Percentiles rank a stretch among this genome's conserved stretches.
Conservation (phyloP, 2,888 invertebrate genomes). For the Marasmarcha lunaedactyla region DNA sequence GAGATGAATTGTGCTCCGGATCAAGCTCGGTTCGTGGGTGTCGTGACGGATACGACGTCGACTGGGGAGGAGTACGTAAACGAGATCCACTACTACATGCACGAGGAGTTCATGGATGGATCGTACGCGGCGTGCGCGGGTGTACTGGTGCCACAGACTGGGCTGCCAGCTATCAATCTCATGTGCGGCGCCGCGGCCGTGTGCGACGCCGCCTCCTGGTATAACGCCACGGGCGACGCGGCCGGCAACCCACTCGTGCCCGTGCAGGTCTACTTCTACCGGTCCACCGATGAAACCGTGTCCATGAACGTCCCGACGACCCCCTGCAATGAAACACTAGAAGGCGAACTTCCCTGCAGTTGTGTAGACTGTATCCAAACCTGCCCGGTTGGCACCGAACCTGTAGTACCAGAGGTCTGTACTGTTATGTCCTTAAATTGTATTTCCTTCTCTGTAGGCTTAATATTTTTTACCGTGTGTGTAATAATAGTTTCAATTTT, state of each 20-base stretch:
- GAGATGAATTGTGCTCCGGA: slow-evolving; percentile 82
- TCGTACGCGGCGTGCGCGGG: slow-evolving; percentile 84
- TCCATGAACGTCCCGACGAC: slow-evolving; percentile 54
- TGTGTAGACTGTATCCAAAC: slow-evolving; percentile 80
- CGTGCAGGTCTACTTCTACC: slow-evolving; percentile 72
- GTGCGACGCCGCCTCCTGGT: slow-evolving; percentile 77
- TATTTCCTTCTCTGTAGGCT: slow-evolving; percentile 72
- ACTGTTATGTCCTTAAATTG: slow-evolving; percentile 73
- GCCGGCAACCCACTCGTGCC: slow-evolving; percentile 67
- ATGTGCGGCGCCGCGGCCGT: slow-evolving; percentile 79
- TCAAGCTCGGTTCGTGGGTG: slow-evolving; percentile 68
- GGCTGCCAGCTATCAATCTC: slow-evolving; percentile 80
- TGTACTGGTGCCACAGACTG: slow-evolving; percentile 81
- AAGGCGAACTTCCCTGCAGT: slow-evolving; percentile 74
- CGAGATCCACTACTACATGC: slow-evolving; percentile 61
- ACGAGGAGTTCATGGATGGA: slow-evolving; percentile 71
- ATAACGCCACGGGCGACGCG: slow-evolving; percentile 72
- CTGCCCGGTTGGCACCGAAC: slow-evolving; percentile 68
- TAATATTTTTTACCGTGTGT: slow-evolving; percentile 60
- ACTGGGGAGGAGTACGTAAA: slow-evolving; percentile 42
- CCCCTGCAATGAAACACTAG: slow-evolving; percentile 72
- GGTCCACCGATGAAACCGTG: slow-evolving; percentile 36
- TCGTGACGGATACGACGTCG: slow-evolving; percentile 20
- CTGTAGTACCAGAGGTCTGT: slow-evolving; percentile 51
- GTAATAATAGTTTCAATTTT: slow-evolving; percentile 35